Evolutionary conservation across 2,113 vertebrate genomes (phyloP).

Genomic region (Alexandromys fortis): DNA sequence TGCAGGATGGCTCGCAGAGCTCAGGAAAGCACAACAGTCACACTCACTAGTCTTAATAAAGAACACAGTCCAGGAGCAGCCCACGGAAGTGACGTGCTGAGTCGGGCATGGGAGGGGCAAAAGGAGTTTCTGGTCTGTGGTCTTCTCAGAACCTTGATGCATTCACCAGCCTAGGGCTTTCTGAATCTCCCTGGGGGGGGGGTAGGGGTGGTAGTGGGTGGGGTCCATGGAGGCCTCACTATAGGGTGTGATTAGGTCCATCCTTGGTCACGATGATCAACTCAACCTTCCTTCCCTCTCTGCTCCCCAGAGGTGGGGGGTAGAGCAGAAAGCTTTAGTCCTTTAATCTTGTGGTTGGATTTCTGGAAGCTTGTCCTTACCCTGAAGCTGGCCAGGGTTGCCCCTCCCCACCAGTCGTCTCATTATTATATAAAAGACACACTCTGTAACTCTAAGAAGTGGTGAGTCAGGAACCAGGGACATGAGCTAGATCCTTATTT

Average conservation of each 20-base stretch:
- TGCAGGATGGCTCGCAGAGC: not conserved
- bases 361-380: not conserved
- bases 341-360: not conserved
- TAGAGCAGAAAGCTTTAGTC: not conserved
- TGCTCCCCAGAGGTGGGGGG: not conserved
- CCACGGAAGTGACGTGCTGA: accelerated
- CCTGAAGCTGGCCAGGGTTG: not conserved
- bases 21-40: not conserved
- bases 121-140: not conserved
- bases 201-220: not conserved
- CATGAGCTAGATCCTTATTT: not conserved
- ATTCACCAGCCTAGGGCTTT: too few relatives aligned
- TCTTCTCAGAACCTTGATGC: not conserved
- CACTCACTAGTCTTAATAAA: not conserved
- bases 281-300: too few relatives aligned
- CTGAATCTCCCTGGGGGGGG: not conserved
- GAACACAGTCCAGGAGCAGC: too few relatives aligned
- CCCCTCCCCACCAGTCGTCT: not conserved
- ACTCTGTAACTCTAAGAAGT: not conserved
- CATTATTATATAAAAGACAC: not conserved
- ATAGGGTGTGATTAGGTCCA: too few relatives aligned
- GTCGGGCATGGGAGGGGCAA: not conserved
- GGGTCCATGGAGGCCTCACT: not conserved
- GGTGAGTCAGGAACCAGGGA: not conserved
- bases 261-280: not conserved